phyloP scores from a whole-genome alignment of 2,888 invertebrate species.

The Tiliacea citrago region DNA sequence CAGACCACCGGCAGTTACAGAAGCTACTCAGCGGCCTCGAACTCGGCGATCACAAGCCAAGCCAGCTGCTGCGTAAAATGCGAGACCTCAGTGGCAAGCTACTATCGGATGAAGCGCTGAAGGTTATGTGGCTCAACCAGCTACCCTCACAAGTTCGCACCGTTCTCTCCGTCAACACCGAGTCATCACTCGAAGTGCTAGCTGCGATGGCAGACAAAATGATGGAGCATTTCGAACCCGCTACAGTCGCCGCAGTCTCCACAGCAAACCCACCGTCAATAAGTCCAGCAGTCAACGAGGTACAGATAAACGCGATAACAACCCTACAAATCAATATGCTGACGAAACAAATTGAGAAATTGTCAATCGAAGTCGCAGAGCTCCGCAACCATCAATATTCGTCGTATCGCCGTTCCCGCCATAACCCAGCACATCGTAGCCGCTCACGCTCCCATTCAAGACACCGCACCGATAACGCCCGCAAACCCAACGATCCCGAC shows the following conservation, averaged over 20 bases:
- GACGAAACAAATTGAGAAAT: not conserved
- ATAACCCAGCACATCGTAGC: not conserved
- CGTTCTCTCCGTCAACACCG: not conserved
- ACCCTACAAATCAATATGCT: not conserved
- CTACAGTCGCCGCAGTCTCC: not conserved
- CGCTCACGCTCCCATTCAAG: not conserved
- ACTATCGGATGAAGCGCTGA: not conserved
- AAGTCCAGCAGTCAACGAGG: not conserved
- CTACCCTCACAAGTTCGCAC: not conserved
- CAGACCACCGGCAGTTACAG: too few relatives aligned
- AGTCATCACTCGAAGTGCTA: too few relatives aligned
- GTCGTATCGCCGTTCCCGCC: not conserved
- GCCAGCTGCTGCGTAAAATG: too few relatives aligned
- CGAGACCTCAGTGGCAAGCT: not conserved
- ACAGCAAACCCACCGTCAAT: not conserved
- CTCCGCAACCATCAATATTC: not conserved
- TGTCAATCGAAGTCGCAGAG: not conserved
- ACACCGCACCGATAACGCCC: not conserved
- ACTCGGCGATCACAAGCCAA: too few relatives aligned
- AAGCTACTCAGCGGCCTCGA: too few relatives aligned
- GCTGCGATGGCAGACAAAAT: not conserved
- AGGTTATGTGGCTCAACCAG: not conserved
- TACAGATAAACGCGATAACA: not conserved
- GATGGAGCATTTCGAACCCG: too few relatives aligned
- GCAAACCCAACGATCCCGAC: too few relatives aligned